Base-by-base conservation (phyloP, 2,888 invertebrate genomes). In the Catocala nupta region DNA sequence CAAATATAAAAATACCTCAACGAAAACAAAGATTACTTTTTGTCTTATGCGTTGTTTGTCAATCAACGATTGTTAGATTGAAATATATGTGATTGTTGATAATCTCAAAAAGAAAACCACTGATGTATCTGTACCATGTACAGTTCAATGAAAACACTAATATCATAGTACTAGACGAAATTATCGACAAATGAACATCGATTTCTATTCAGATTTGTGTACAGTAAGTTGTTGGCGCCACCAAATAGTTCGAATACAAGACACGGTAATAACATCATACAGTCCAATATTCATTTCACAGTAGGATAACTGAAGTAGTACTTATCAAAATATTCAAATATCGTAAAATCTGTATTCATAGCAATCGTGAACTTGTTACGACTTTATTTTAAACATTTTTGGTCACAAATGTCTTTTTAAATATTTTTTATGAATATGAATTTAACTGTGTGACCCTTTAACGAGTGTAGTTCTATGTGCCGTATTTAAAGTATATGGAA, bases 321-420 rank as follows among this genome's bases (percentile, higher is more conserved):
- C 49, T 49, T 4, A 25, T 59, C 33, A 55, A 74, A 69, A 65
- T 70, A 80, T 82, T 77, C 69, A 77, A 82, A 78, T 78, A 80
- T 65, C 77, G 49, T 80, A 69, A 74, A 80, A 84, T 86, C 79
- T 85, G 81, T 87, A 86, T 87, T 86, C 86, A 86, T 86, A 73
- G 74, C 77, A 68, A 81, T 78, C 65, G 68, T 75, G 77, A 71
- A 75, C 69, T 77, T 71, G 70, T 86, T 81, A 88, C 76, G 80
- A 81, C 87, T 87, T 84, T 77, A 87, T 88, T 82, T 80, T 65
- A 62, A 68, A 77, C 69, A 25, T 59, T 63, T 69, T 70, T 62
- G 63, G 59, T 55, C 52, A 55, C 62, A 67, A 75, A 63, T 73
- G 62, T 68, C 73, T 71, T 71, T 70, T 66, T 59, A 51, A 60